Conservation (phyloP, 2,797 vertebrate genomes). For the Scolopax rusticola region DNA sequence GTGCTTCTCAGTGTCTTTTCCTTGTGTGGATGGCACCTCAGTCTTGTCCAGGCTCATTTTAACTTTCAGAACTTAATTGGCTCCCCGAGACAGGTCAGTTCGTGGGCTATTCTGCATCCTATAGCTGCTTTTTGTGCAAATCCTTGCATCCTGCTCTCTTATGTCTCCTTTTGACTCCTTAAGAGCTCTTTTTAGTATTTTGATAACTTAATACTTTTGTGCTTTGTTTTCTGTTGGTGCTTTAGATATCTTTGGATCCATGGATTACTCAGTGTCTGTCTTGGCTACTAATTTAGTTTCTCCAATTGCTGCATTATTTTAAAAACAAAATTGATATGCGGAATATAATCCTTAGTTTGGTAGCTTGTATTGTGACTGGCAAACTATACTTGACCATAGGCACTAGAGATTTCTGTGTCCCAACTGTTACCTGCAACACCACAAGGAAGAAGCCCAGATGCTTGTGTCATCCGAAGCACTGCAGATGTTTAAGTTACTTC, state of each 20-base stretch:
- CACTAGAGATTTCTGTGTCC: neutral
- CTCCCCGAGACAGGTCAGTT: neutral
- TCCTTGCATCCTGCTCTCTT: neutral
- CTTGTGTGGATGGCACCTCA: neutral
- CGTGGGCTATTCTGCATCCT: neutral
- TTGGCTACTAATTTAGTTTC: neutral
- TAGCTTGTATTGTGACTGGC: neutral
- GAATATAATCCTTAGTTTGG: neutral
- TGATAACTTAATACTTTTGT: neutral
- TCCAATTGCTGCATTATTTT: neutral
- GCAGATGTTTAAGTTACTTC: neutral
- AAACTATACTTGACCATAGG: neutral
- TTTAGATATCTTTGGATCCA: neutral
- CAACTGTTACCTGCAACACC: neutral
- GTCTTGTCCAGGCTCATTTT: neutral
- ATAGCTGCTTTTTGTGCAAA: neutral
- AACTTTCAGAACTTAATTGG: neutral
- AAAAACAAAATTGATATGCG: neutral
- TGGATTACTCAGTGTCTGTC: neutral
- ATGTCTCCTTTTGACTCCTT: neutral
- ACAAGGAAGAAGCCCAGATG: neutral
- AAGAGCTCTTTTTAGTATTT: neutral
- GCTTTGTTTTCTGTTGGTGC: neutral
- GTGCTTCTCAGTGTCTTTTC: neutral
- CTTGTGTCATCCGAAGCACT: neutral